Conservation (phyloP, 2,888 invertebrate species). For the Scotopteryx bipunctaria region DNA sequence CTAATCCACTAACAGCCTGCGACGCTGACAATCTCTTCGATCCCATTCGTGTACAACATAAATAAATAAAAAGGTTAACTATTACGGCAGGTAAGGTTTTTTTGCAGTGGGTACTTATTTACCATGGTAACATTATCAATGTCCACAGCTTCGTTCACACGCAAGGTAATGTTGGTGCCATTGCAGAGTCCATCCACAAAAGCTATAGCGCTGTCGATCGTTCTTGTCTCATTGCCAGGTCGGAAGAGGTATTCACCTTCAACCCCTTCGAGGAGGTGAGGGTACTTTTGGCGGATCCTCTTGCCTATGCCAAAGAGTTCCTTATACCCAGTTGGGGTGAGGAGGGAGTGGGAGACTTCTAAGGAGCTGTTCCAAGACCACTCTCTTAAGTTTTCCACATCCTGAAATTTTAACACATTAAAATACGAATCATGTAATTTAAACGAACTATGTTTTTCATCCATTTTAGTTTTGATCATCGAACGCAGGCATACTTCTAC, state of each 20-base stretch:
- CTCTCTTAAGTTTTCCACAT: slow-evolving; percentile 85
- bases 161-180: slow-evolving; percentile 48
- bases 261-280: slow-evolving; percentile 70
- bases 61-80: too few species aligned
- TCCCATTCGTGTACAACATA: too few species aligned
- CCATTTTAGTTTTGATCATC: too few species aligned
- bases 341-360: slow-evolving; percentile 76
- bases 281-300: slow-evolving; percentile 58
- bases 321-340: slow-evolving; percentile 84
- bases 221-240: slow-evolving; percentile 83
- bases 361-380: slow-evolving; percentile 87
- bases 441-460: too few species aligned
- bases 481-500: too few species aligned
- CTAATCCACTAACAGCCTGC: too few species aligned
- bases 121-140: slow-evolving; percentile 66
- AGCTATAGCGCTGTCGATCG: slow-evolving; percentile 83
- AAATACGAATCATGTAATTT: too few species aligned
- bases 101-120: too few species aligned
- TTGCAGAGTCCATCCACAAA: slow-evolving; percentile 82
- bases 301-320: slow-evolving; percentile 86
- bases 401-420: slow-evolving; percentile 59
- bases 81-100: too few species aligned
- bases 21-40: too few species aligned
- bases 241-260: slow-evolving; percentile 83
- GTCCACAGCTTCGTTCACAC: slow-evolving; percentile 48